phyloP scores from a whole-genome alignment of 2,888 invertebrate genomes.

The Thumatha senex region DNA sequence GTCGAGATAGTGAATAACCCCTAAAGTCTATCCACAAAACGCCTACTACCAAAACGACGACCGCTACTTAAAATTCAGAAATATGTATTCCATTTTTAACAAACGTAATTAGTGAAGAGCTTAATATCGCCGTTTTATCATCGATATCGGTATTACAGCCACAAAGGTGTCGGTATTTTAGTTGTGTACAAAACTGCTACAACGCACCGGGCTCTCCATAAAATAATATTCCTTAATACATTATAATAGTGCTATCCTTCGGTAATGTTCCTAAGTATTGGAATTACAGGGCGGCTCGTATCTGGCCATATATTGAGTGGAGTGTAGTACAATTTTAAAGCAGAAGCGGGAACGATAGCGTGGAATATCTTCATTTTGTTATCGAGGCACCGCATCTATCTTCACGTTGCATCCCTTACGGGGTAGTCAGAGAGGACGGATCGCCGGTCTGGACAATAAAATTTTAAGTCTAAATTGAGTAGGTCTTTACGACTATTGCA shows the following conservation, averaged over 20 bases:
- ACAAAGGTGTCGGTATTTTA: conserved; percentile 62
- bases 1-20: too few species aligned
- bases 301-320: conserved; percentile 60
- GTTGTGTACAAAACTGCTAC: conserved; percentile 63
- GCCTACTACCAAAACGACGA: too few species aligned
- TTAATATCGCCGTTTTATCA: conserved; percentile 23
- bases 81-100: conserved; percentile 3
- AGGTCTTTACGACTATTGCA: too few species aligned
- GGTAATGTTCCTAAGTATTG: conserved; percentile 81
- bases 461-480: too few species aligned
- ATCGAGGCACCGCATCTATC: too few species aligned
- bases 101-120: conserved; percentile 35
- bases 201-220: conserved; percentile 70
- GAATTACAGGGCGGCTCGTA: conserved; percentile 80
- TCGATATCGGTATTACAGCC: conserved; percentile 24
- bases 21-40: too few species aligned
- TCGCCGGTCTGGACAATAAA: too few species aligned
- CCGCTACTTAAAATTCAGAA: too few species aligned
- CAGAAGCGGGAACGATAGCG: conserved; percentile 7
- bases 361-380: not conserved
- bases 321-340: conserved; percentile 40
- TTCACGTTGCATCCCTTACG: too few species aligned
- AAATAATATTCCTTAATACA: conserved; percentile 83
- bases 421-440: too few species aligned
- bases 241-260: conserved; percentile 80